These are phyloP conservation scores for Ectemnius continuus DNA, from an alignment of 2,888 invertebrate genomes.

Conservation along the genomic window DNA sequence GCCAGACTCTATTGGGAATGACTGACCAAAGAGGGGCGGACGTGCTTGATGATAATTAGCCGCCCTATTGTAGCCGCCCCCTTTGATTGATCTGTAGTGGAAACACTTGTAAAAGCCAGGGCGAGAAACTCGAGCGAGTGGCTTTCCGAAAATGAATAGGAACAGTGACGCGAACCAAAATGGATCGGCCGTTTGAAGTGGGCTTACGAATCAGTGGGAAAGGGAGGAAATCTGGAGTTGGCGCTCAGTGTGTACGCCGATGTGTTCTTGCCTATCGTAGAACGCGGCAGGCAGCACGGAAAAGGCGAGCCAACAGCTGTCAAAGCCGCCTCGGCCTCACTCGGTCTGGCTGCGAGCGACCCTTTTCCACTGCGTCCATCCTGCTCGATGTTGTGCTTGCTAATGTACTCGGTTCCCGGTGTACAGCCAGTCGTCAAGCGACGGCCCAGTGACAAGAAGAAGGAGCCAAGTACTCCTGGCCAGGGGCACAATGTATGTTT, in stretches of 20 bases:
- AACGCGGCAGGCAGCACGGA: constrained; percentile 43
- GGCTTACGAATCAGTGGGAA: constrained; percentile 55
- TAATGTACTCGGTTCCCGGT: constrained; percentile 64
- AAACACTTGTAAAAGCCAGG: constrained; percentile 12
- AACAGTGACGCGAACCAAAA: constrained; percentile 48
- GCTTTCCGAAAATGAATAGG: constrained; percentile 34
- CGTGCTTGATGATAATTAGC: background rate
- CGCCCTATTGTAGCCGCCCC: background rate
- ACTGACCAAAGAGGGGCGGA: constrained; percentile 19
- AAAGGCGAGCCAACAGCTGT: constrained; percentile 67
- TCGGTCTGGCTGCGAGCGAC: constrained; percentile 45
- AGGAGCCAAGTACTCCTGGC: constrained; percentile 47
- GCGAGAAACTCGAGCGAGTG: constrained; percentile 9
- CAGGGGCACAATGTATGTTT: constrained; percentile 57
- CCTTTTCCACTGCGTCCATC: constrained; percentile 43
- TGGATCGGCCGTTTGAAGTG: constrained; percentile 62
- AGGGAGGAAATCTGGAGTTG: constrained; percentile 41
- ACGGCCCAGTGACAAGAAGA: constrained; percentile 44
- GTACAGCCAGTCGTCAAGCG: constrained; percentile 32
- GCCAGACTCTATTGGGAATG: constrained; percentile 4
- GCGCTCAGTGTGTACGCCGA: constrained; percentile 10
- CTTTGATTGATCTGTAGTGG: background rate
- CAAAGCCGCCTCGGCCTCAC: constrained; percentile 61
- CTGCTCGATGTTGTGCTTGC: constrained; percentile 67
- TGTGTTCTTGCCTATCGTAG: constrained; percentile 45